Base-by-base conservation (phyloP, 1,140 invertebrate species). In the Cydia strobilella region DNA sequence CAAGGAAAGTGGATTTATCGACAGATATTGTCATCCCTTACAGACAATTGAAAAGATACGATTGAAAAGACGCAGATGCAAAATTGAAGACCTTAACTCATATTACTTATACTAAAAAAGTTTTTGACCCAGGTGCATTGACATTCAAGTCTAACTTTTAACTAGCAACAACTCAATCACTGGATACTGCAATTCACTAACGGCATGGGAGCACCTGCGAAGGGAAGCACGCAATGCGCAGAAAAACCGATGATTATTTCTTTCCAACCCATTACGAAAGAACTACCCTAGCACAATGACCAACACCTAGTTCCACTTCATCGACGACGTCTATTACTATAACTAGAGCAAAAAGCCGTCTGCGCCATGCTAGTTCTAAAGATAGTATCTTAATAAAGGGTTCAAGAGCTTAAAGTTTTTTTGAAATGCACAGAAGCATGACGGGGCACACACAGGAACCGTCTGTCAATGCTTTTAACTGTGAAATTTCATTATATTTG, bases 401-500 rank as follows among this genome's bases (percentile, higher is more conserved):
- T 59, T 59, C n/a, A 10, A 23, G 20, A 59, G 20, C 48, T 59
- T 59, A 23, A 54, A 6, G 20, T 23, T 7, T 59, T 6, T 51
- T 18, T 18, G 45, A 48, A 15, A n/a, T 39, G 31, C 65, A 13
- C 65, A n/a, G 65, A 27, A 69, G 65, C 65, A 27, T 69, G 35
- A 69, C 65, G 65, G 15, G 9, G 31, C 31, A 69, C 31, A 31
- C 27, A 35, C 27, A 7, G 65, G 31, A 69, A 69, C 65, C 27
- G 35, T 69, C 65, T 69, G 65, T 69, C 65, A 69, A 69, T 69
- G 27, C 31, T 35, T 39, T 42, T 35, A 69, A 35, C 65, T 35
- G 65, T 69, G 65, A 69, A 69, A 69, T 69, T 42, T 69, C 15
- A 69, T 69, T 69, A 69, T 39, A 1, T 69, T 39, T 69, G 13